A percentile compares a stretch with the other conserved stretches of the same genome.
Conservation (phyloP, 1,140 invertebrate species). For the Palaemon carinicauda region DNA sequence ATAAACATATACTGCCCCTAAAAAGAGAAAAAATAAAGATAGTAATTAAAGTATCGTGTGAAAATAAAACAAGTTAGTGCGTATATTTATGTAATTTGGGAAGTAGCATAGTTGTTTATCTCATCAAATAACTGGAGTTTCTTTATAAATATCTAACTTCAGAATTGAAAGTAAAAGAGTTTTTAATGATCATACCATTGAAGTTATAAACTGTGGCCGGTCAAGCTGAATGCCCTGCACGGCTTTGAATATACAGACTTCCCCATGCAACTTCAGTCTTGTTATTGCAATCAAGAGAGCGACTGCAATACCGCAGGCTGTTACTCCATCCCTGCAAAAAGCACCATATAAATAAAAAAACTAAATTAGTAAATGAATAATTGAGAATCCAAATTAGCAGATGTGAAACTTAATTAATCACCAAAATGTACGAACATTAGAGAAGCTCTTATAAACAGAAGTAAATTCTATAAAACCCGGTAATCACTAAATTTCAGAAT, state of each 20-base stretch:
- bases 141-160: neutral
- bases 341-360: too few species aligned
- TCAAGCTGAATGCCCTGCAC: neutral
- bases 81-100: too few species aligned
- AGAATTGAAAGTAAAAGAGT: too few species aligned
- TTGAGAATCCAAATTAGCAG: too few species aligned
- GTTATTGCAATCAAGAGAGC: neutral
- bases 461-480: too few species aligned
- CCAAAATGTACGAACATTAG: too few species aligned
- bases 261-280: neutral
- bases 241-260: slow-evolving; percentile 7
- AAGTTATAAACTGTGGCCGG: slow-evolving; percentile 21
- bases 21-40: neutral
- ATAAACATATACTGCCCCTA: slow-evolving; percentile 14
- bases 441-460: too few species aligned
- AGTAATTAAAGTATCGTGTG: too few species aligned
- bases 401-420: too few species aligned
- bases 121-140: neutral
- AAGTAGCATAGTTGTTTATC: neutral
- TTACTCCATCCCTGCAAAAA: slow-evolving; percentile 21
- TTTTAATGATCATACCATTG: neutral
- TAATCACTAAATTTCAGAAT: too few species aligned
- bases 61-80: too few species aligned
- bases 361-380: too few species aligned
- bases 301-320: slow-evolving; percentile 1